Percentiles rank a stretch among this genome's conserved stretches.
These are phyloP conservation scores for Noctua pronuba DNA, from an alignment of 2,888 invertebrate species.

Conservation along the genomic window DNA sequence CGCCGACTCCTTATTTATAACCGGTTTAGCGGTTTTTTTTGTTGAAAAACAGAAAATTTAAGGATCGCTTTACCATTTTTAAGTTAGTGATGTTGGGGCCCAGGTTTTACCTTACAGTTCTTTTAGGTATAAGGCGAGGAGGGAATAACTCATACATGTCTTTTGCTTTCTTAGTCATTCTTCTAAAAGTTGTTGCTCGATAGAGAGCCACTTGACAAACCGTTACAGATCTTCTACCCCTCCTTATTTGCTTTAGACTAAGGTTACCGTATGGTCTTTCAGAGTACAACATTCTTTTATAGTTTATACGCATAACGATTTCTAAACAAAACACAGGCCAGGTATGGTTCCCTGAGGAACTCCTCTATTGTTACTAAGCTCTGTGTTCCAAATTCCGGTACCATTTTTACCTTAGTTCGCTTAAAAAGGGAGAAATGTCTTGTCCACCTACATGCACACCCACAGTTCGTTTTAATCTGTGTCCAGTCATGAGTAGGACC, in stretches of 20 bases:
- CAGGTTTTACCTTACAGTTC: neutral
- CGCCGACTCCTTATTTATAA: neutral
- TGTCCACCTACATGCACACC: conserved; percentile 49
- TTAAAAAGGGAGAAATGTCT: conserved; percentile 27
- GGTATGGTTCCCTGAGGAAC: conserved; percentile 2
- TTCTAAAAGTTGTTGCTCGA: neutral
- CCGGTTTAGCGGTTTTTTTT: neutral
- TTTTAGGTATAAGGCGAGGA: neutral
- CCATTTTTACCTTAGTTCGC: neutral
- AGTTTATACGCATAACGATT: neutral
- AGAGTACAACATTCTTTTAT: neutral
- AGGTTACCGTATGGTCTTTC: neutral
- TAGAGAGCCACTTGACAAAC: neutral
- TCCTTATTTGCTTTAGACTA: neutral
- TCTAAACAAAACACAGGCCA: neutral
- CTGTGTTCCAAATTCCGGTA: neutral
- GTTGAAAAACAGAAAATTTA: neutral
- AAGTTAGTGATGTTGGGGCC: neutral
- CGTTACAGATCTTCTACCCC: neutral
- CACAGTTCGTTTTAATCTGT: conserved; percentile 22
- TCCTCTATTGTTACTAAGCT: neutral
- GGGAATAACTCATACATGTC: neutral
- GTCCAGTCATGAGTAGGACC: conserved; percentile 27
- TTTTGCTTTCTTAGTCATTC: neutral
- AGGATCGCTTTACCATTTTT: neutral